Percentiles rank a stretch among this genome's conserved stretches.
These are phyloP conservation scores for Heterodera schachtii DNA, from an alignment of 1,140 invertebrate species.

Conservation along the genomic window DNA sequence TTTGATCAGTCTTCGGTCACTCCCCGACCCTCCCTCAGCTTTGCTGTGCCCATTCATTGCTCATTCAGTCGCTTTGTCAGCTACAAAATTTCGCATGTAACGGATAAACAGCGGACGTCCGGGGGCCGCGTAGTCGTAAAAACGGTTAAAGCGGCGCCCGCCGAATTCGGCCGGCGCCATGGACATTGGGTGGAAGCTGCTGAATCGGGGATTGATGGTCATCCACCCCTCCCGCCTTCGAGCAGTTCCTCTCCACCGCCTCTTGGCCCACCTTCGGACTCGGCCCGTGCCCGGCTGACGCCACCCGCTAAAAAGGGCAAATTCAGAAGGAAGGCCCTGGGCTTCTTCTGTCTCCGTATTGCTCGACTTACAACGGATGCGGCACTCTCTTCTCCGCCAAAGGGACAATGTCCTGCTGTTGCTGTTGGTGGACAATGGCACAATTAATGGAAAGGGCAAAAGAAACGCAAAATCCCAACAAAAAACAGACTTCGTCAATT, in stretches of 20 bases:
- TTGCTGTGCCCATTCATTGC: no score
- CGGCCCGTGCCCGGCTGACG: slow-evolving; percentile 1
- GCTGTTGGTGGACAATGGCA: background rate
- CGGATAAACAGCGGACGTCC: slow-evolving; percentile 20
- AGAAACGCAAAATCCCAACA: background rate
- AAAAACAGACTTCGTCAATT: background rate
- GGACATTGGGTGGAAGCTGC: slow-evolving; percentile 16
- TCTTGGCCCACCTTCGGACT: background rate
- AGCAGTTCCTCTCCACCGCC: background rate
- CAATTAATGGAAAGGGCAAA: background rate
- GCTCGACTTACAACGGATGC: slow-evolving; percentile 2
- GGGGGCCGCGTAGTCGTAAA: slow-evolving; percentile 15
- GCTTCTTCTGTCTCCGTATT: background rate
- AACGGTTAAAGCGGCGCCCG: slow-evolving; percentile 4
- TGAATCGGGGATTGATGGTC: background rate
- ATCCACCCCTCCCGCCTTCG: background rate
- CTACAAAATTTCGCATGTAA: slow-evolving; percentile 23
- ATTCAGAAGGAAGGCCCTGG: no score
- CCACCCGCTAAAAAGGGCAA: background rate
- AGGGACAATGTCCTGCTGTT: background rate
- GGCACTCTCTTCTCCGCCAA: background rate
- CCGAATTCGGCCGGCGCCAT: slow-evolving; percentile 18
- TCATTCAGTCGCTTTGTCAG: background rate
- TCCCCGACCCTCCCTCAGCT: no score
- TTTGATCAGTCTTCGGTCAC: no score